Evolutionary conservation across 2,797 vertebrate species (phyloP).

Genomic region (Clarias pachynema): DNA sequence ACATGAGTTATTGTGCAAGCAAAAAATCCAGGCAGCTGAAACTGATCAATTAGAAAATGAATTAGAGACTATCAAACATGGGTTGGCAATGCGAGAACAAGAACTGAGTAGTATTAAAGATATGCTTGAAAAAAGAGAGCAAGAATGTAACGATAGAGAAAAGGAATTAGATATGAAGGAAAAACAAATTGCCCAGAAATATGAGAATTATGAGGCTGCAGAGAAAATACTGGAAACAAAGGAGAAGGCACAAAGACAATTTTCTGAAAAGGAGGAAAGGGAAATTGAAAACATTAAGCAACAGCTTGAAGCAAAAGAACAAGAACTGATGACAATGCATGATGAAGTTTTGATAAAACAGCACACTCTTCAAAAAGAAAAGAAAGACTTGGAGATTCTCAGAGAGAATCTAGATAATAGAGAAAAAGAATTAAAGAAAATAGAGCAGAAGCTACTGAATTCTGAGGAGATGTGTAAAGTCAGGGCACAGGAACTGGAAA

Average conservation of each 20-base stretch:
- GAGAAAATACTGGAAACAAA: constrained; percentile 36
- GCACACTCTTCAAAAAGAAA: constrained; percentile 30
- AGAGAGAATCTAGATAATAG: constrained; percentile 28
- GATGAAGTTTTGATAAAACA: constrained; percentile 33
- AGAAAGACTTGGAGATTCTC: constrained; percentile 22
- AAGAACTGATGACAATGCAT: constrained; percentile 30
- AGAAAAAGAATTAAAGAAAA: constrained; percentile 39
- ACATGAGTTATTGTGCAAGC: constrained; percentile 49
- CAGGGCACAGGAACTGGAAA: constrained; percentile 41
- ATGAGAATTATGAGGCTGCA: constrained; percentile 23
- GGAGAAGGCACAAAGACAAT: constrained; percentile 26
- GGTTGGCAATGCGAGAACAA: constrained; percentile 51
- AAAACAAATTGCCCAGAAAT: constrained; percentile 29
- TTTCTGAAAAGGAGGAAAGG: constrained; percentile 50
- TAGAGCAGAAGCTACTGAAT: constrained; percentile 9
- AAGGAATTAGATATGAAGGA: constrained; percentile 42
- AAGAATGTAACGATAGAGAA: constrained; percentile 29
- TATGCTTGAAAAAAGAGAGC: constrained; percentile 30
- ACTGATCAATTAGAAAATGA: constrained; percentile 42
- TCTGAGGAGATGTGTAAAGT: constrained; percentile 32
- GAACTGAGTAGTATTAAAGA: constrained; percentile 43
- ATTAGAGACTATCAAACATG: constrained; percentile 42
- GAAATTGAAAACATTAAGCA: constrained; percentile 39
- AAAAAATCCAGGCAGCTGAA: background rate
- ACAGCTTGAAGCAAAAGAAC: constrained; percentile 42